Percentiles rank a stretch among this genome's conserved stretches.
Conservation (phyloP, 2,888 invertebrate genomes). For the Helicoverpa assulta region DNA sequence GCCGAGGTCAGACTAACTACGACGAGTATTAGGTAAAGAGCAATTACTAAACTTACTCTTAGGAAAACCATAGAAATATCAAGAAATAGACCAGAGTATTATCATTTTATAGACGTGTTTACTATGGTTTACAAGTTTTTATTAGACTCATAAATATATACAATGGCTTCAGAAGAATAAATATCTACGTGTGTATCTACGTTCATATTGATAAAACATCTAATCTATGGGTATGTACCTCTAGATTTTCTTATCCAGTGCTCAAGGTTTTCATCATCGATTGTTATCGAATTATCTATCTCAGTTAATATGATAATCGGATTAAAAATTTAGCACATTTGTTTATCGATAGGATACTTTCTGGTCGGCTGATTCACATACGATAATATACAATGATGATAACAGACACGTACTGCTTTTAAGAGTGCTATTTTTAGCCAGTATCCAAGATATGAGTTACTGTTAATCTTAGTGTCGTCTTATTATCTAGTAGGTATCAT, state of each 20-base stretch:
- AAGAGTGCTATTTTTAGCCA: background rate
- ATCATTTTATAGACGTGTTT: slow-evolving; percentile 52
- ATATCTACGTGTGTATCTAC: slow-evolving; percentile 29
- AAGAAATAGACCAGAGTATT: slow-evolving; percentile 27
- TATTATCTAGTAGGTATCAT: no score
- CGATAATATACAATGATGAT: slow-evolving; percentile 4
- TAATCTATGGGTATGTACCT: background rate
- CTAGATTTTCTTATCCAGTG: slow-evolving; percentile 10
- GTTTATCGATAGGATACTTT: slow-evolving; percentile 25
- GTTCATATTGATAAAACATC: slow-evolving; percentile 19
- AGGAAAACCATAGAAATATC: slow-evolving; percentile 13
- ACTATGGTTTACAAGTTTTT: slow-evolving; percentile 43
- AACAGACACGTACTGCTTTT: background rate
- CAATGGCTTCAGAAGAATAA: slow-evolving; percentile 26
- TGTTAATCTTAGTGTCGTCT: no score
- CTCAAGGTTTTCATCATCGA: slow-evolving; percentile 41
- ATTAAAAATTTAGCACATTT: slow-evolving; percentile 33
- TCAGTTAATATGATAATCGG: slow-evolving; percentile 15
- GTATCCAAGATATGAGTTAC: no score
- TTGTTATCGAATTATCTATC: slow-evolving; percentile 39
- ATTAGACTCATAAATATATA: slow-evolving; percentile 39
- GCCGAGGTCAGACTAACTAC: slow-evolving; percentile 31
- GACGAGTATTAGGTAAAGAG: slow-evolving; percentile 16
- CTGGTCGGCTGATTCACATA: slow-evolving; percentile 15
- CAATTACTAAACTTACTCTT: slow-evolving; percentile 29